phyloP scores from a whole-genome alignment of 2,113 vertebrate species.

The Chamaea fasciata region DNA sequence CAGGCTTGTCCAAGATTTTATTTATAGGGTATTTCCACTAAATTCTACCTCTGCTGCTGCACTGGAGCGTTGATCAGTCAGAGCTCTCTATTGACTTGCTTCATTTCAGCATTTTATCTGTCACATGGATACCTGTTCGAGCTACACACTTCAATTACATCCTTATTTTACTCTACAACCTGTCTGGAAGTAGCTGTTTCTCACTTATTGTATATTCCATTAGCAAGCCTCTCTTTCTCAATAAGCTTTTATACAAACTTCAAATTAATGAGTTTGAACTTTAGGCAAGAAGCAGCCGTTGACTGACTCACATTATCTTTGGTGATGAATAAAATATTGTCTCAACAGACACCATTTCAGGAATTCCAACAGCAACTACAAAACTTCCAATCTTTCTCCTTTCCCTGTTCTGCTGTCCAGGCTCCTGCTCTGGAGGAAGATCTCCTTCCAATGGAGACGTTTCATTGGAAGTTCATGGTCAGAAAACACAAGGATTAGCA shows the following conservation, averaged over 20 bases:
- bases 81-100: not conserved
- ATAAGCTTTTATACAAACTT: slow-evolving; percentile 19
- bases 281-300: not conserved
- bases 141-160: not conserved
- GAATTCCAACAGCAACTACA: not conserved
- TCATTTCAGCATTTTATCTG: not conserved
- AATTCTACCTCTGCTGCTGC: not conserved
- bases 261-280: slow-evolving; percentile 21
- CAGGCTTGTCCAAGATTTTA: not conserved
- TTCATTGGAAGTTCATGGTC: not conserved
- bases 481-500: not conserved
- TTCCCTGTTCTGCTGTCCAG: not conserved
- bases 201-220: slow-evolving; percentile 1
- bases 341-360: not conserved
- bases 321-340: not conserved
- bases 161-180: not conserved
- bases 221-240: not conserved
- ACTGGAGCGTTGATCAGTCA: not conserved
- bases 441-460: not conserved
- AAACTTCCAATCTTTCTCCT: not conserved
- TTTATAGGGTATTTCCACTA: not conserved
- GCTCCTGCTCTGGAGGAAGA: not conserved
- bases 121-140: not conserved
- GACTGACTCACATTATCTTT: not conserved
- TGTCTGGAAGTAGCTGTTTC: not conserved